phyloP scores from a whole-genome alignment of 2,113 vertebrate species.

The Aythya baeri region DNA sequence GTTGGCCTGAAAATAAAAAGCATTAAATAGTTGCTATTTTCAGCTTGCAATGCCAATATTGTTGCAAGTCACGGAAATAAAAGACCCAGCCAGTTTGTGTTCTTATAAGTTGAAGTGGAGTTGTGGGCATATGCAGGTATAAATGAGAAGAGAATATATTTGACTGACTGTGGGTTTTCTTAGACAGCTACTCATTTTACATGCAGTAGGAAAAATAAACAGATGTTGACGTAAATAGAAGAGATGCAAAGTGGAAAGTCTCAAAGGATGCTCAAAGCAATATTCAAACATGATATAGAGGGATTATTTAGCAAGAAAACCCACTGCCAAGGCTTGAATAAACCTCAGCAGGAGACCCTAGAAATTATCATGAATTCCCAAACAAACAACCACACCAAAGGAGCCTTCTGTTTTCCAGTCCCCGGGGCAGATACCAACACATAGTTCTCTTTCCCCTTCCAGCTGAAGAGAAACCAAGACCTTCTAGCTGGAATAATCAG shows the following conservation, averaged over 20 bases:
- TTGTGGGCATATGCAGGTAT: background rate
- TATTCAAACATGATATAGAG: background rate
- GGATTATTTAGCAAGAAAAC: slow-evolving; percentile 13
- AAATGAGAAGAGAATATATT: background rate
- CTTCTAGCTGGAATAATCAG: background rate
- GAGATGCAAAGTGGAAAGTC: background rate
- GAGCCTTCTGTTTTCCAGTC: background rate
- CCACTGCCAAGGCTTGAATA: slow-evolving; percentile 27
- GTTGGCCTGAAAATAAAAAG: background rate
- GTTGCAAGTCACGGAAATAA: background rate
- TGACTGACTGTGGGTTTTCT: background rate
- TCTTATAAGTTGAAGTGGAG: background rate
- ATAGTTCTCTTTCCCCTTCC: background rate
- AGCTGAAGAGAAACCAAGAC: background rate
- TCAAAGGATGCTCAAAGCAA: slow-evolving; percentile 8
- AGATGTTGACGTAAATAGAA: slow-evolving; percentile 19
- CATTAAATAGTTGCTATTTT: background rate
- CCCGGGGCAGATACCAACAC: background rate
- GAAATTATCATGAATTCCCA: background rate
- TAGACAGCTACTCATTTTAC: background rate
- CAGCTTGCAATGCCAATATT: background rate
- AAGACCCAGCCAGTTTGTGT: fast-evolving
- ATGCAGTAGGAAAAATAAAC: slow-evolving; percentile 20
- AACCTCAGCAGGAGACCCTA: background rate
- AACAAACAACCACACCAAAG: background rate